Conservation (phyloP, 2,797 vertebrate species). For the Thunnus albacares region DNA sequence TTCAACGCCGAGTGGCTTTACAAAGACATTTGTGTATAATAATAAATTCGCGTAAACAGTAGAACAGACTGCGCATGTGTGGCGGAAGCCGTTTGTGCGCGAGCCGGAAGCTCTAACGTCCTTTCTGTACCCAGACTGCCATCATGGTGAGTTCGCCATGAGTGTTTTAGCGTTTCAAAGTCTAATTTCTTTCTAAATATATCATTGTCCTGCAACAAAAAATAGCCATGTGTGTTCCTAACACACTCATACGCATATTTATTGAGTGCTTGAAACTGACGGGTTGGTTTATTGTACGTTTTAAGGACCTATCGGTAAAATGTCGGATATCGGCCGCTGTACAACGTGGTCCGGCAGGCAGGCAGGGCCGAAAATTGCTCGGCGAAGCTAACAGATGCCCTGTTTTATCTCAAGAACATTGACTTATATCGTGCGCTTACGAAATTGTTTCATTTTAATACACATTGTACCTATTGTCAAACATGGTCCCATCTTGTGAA, state of each 20-base stretch:
- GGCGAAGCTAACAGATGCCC: accelerated
- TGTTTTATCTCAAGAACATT: accelerated
- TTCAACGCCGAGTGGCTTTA: background rate
- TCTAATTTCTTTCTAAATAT: constrained; percentile 1
- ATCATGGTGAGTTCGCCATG: constrained; percentile 88
- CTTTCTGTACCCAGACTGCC: constrained; percentile 86
- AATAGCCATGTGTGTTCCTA: accelerated
- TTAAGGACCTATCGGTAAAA: background rate
- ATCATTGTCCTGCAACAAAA: accelerated
- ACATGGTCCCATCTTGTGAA: accelerated
- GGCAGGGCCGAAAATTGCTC: constrained; percentile 19
- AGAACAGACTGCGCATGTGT: constrained; percentile 65
- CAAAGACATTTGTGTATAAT: background rate
- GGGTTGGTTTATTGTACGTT: accelerated
- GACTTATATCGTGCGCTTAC: accelerated
- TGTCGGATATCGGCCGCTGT: constrained; percentile 33
- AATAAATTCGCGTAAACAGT: accelerated
- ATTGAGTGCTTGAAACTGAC: accelerated
- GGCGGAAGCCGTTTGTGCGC: constrained; percentile 64
- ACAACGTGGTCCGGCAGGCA: constrained; percentile 75
- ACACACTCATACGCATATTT: accelerated
- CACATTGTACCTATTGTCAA: accelerated
- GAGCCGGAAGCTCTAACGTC: constrained; percentile 56
- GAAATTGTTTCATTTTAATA: accelerated
- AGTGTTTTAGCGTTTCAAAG: constrained; percentile 17